phyloP scores from a whole-genome alignment of 2,797 vertebrate species.

The Lepidocolaptes lacrymiger region DNA sequence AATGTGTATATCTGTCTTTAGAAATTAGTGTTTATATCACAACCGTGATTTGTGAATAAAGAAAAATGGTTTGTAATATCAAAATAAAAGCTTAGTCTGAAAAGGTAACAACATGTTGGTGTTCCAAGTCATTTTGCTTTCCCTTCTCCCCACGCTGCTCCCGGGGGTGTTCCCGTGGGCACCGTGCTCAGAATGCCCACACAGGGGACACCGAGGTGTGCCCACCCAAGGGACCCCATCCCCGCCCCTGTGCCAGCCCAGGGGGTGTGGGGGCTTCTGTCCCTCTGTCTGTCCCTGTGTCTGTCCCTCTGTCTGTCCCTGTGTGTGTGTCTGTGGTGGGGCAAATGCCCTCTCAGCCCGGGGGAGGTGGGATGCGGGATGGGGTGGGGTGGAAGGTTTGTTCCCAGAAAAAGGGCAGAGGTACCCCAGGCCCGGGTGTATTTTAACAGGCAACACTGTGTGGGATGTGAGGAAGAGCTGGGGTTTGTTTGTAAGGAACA shows the following conservation, averaged over 20 bases:
- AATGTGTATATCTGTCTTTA: slow-evolving; percentile 88
- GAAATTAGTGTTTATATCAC: slow-evolving; percentile 89
- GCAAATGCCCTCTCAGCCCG: no score
- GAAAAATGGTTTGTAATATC: slow-evolving; percentile 88
- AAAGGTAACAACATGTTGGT: slow-evolving; percentile 72
- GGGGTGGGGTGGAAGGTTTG: neutral
- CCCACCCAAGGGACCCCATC: neutral
- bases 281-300: neutral
- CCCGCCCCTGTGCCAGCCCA: neutral
- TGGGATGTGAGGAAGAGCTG: accelerated
- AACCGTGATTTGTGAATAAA: slow-evolving; percentile 87
- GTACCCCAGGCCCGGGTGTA: neutral
- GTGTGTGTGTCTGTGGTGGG: neutral
- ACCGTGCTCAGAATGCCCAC: accelerated
- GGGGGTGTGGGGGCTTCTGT: neutral
- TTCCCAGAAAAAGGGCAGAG: accelerated
- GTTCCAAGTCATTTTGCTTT: slow-evolving; percentile 67
- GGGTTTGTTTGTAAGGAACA: neutral
- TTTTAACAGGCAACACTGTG: neutral
- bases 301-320: no score
- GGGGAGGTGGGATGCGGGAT: accelerated
- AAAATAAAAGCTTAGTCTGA: slow-evolving; percentile 88
- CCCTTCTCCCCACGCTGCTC: neutral
- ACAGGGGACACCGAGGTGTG: neutral
- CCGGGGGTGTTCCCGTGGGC: neutral